A percentile compares a stretch with the other conserved stretches of the same genome.
These are phyloP conservation scores for Trachymyrmex cornetzi DNA, from an alignment of 1,140 invertebrate species.

Conservation along the genomic window DNA sequence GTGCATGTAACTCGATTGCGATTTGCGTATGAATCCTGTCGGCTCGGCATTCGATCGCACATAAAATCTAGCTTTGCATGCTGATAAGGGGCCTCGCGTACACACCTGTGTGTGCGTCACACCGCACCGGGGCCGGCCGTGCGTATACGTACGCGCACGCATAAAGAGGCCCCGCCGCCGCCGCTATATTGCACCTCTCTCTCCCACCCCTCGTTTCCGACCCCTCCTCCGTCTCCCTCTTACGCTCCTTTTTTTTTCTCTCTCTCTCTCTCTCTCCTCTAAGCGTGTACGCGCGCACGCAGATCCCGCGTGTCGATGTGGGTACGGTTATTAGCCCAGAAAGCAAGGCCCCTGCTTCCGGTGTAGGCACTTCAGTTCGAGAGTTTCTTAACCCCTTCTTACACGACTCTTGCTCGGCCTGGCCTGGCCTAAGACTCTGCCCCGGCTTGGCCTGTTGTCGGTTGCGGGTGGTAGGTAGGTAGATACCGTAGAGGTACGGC, in stretches of 20 bases:
- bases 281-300: conserved; percentile 77
- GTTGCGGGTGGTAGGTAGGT: conserved; percentile 75
- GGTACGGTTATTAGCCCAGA: conserved; percentile 87
- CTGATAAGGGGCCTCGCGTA: conserved; percentile 78
- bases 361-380: conserved; percentile 85
- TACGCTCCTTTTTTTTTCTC: conserved; percentile 30
- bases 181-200: conserved; percentile 66
- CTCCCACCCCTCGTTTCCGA: conserved; percentile 24
- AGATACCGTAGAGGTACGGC: conserved; percentile 62
- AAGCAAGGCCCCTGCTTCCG: conserved; percentile 87
- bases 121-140: background rate
- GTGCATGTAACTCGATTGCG: conserved; percentile 72
- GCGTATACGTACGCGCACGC: conserved; percentile 40
- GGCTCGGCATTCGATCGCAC: conserved; percentile 80
- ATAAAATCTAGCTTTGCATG: conserved; percentile 84
- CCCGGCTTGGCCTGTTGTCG: conserved; percentile 70
- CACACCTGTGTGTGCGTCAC: conserved; percentile 57
- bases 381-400: conserved; percentile 87
- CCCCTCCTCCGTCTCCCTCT: background rate
- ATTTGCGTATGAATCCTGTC: conserved; percentile 81
- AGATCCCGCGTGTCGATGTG: conserved; percentile 82
- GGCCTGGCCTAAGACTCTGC: conserved; percentile 77
- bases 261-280: conserved; percentile 54
- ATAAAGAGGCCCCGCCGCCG: conserved; percentile 61
- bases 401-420: conserved; percentile 77